A percentile compares a stretch with the other conserved stretches of the same genome.
Conservation (phyloP, 2,888 invertebrate genomes). For the Caenorhabditis sp. region DNA sequence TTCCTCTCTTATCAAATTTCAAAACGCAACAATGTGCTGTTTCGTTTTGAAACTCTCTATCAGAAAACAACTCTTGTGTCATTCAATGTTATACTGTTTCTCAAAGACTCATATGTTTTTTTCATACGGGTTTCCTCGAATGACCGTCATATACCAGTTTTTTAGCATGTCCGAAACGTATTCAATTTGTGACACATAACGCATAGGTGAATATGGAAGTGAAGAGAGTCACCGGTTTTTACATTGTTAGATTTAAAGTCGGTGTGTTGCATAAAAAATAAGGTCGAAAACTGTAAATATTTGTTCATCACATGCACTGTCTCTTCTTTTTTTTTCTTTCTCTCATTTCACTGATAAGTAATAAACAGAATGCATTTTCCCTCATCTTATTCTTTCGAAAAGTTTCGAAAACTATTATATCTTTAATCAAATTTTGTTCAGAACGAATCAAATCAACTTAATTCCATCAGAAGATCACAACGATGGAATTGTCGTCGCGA, state of each 20-base stretch:
- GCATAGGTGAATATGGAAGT: background rate
- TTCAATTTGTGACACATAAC: slow-evolving; percentile 18
- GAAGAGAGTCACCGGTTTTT: slow-evolving; percentile 22
- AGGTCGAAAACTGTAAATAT: slow-evolving; percentile 51
- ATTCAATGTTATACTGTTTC: background rate
- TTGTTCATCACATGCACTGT: slow-evolving; percentile 35
- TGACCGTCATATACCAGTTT: slow-evolving; percentile 28
- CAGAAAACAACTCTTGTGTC: background rate
- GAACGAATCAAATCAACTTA: slow-evolving; percentile 18
- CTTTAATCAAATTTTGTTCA: slow-evolving; percentile 9
- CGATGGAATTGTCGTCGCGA: slow-evolving; percentile 52
- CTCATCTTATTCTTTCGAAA: slow-evolving; percentile 11
- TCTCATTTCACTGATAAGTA: slow-evolving; percentile 40
- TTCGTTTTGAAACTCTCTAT: slow-evolving; percentile 4
- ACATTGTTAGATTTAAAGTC: no score
- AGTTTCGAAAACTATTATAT: background rate
- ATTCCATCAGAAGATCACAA: slow-evolving; percentile 37
- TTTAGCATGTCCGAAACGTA: slow-evolving; percentile 15
- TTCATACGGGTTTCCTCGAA: background rate
- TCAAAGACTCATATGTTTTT: background rate
- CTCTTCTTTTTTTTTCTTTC: background rate
- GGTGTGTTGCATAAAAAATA: slow-evolving; percentile 35
- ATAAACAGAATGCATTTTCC: slow-evolving; percentile 19
- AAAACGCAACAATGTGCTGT: background rate
- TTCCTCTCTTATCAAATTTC: background rate